Base-by-base conservation (phyloP, 1,140 invertebrate genomes). In the Tetranychus urticae region DNA sequence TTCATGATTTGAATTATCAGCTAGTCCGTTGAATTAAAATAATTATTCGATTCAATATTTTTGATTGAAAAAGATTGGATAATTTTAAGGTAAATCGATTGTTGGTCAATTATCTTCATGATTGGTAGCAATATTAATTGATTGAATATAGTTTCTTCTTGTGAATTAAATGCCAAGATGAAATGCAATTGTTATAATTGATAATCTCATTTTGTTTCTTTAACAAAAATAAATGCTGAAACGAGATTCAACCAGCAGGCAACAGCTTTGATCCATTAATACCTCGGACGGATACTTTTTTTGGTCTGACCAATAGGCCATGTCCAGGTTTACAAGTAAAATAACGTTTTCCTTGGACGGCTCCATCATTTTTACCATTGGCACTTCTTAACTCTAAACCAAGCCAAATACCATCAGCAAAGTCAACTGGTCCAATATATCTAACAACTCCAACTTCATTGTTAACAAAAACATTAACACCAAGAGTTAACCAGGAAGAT, bases 361-460 rank as follows among this genome's bases (percentile, higher is more conserved):
- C 83, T 52, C 92, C 91, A 74, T 97, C 90, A 75, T 97, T 97
- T 73, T 94, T 62, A 14, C 92, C 92, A 61, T 84, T 73, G 1
- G 88, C 82, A 62, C 93, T 88, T 70, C 94, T 89, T 63, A 97
- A 75, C 73, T 96, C 89, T 33, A 97, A 83, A 14, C 92, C 92
- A 62, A 86, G 90, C 90, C 90, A 96, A 66, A 88, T 81, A n/a
- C 91, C 90, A 33, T 80, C 70, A 8, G 89, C 88, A 73, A 96
- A 96, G 63, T 90, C 84, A 47, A 88, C 86, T 23, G 76, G 72
- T n/a, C 91, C 91, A 58, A 89, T 76, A 70, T 82, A 96, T 61
- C 82, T 79, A 23, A 96, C 74, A 37, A 83, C 79, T 62, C 91
- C 92, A 45, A 84, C 80, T 64, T 86, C 86, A 66, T 84, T 14